Evolutionary conservation across 2,888 invertebrate genomes (phyloP).

Genomic region (Heliconius cydno): DNA sequence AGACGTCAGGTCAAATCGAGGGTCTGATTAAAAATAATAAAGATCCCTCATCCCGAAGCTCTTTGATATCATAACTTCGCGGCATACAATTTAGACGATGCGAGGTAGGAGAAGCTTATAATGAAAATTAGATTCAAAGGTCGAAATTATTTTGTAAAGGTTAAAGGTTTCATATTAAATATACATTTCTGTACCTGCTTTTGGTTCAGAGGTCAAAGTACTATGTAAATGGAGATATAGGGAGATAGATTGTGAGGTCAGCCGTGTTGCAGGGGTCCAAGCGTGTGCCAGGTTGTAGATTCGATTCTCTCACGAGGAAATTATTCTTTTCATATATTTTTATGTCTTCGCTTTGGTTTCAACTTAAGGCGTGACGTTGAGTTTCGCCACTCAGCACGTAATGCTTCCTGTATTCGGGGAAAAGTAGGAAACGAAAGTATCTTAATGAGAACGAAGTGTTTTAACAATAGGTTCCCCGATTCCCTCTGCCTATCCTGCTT

Average conservation of each 20-base stretch:
- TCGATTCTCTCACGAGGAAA: too few relatives aligned
- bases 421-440: too few relatives aligned
- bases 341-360: too few relatives aligned
- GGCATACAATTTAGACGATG: slow-evolving; percentile 8
- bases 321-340: too few relatives aligned
- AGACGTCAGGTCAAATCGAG: not conserved
- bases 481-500: too few relatives aligned
- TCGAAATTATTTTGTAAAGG: not conserved
- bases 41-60: not conserved
- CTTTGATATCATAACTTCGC: slow-evolving; percentile 12
- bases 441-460: too few relatives aligned
- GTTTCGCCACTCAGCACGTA: too few relatives aligned
- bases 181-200: slow-evolving; percentile 4
- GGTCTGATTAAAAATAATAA: slow-evolving; percentile 20
- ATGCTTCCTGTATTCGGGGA: too few relatives aligned
- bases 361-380: too few relatives aligned
- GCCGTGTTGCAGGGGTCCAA: too few relatives aligned
- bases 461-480: too few relatives aligned
- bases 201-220: not conserved
- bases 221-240: not conserved
- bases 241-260: not conserved
- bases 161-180: slow-evolving; percentile 5
- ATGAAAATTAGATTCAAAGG: slow-evolving; percentile 11
- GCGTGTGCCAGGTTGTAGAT: too few relatives aligned
- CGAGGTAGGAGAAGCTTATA: slow-evolving; percentile 9